These are phyloP conservation scores for Nesometra sesokonis DNA, from an alignment of 35 echinoderm and acorn worm genomes.

Conservation along the genomic window DNA sequence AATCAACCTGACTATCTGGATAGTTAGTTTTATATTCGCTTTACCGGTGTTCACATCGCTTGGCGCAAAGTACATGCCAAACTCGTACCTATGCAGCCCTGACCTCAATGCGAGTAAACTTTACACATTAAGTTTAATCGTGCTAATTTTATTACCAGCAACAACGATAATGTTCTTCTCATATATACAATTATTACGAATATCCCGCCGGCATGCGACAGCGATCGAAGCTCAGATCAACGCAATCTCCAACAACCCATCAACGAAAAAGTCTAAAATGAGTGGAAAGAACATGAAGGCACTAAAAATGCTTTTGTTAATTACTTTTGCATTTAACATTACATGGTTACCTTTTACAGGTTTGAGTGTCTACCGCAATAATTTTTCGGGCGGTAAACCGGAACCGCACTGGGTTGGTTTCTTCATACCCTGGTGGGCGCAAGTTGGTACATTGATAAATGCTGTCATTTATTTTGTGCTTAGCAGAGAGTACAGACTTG, in stretches of 20 bases:
- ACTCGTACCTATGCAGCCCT: background rate
- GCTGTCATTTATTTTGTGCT: background rate
- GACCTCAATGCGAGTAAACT: background rate
- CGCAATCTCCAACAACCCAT: background rate
- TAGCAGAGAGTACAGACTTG: background rate
- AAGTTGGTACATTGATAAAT: background rate
- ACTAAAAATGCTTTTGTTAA: background rate
- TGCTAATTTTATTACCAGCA: background rate
- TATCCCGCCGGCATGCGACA: background rate
- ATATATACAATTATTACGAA: background rate
- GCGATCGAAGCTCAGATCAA: background rate
- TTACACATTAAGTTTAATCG: background rate
- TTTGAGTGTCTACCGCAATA: background rate
- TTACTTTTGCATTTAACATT: background rate
- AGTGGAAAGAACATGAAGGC: background rate
- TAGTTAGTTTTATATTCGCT: background rate
- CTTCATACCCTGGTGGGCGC: background rate
- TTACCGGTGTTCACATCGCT: background rate
- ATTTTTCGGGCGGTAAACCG: background rate
- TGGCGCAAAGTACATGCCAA: background rate
- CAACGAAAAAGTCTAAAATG: background rate
- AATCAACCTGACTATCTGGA: background rate
- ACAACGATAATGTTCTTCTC: background rate
- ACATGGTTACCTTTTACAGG: background rate
- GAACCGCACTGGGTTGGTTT: background rate